Conservation (phyloP, 2,888 invertebrate genomes). For the Folsomia manolachei region DNA sequence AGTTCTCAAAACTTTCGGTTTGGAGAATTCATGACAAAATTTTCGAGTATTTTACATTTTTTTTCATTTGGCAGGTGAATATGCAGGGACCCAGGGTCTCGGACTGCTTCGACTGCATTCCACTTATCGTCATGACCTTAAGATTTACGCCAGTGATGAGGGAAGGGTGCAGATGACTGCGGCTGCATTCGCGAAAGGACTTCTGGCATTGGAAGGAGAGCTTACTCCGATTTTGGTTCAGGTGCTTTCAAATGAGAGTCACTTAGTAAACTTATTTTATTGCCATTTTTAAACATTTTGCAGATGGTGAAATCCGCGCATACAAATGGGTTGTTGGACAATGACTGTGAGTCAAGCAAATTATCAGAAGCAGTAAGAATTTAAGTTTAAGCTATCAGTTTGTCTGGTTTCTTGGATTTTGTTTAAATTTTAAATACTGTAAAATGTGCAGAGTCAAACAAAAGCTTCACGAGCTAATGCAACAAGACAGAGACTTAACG, state of each 20-base stretch:
- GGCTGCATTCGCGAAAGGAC: slow-evolving; percentile 97
- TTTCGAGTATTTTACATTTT: background rate
- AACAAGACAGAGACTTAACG: slow-evolving; percentile 82
- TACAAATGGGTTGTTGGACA: slow-evolving; percentile 88
- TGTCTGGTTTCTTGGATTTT: slow-evolving; percentile 12
- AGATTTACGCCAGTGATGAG: slow-evolving; percentile 99
- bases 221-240: slow-evolving; percentile 97
- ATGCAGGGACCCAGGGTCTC: slow-evolving; percentile 88
- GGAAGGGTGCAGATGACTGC: slow-evolving; percentile 99
- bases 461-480: slow-evolving; percentile 88
- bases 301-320: slow-evolving; percentile 99
- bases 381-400: no score
- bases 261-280: no score
- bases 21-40: no score
- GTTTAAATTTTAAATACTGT: slow-evolving; percentile 11
- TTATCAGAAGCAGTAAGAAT: slow-evolving; percentile 83
- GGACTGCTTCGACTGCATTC: slow-evolving; percentile 93
- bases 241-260: no score
- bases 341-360: slow-evolving; percentile 95
- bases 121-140: slow-evolving; percentile 96
- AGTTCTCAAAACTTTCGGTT: background rate
- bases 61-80: slow-evolving; percentile 62
- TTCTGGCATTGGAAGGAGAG: slow-evolving; percentile 95
- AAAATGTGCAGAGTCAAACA: slow-evolving; percentile 82
- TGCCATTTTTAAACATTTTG: no score